Base-by-base conservation (phyloP, 2,888 invertebrate species). In the Lasioglossum vierecki region DNA sequence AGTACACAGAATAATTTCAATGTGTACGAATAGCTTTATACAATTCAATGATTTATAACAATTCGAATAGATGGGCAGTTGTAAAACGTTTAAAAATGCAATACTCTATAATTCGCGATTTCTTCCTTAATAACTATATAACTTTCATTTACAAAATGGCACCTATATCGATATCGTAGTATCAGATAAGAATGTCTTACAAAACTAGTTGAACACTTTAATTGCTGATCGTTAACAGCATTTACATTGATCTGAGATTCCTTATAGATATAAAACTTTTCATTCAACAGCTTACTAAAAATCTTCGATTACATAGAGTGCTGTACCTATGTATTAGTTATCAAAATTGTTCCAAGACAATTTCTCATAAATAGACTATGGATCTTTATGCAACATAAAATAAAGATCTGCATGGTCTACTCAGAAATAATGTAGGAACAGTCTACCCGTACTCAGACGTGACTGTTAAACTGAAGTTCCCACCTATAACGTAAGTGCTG, bases 381-480 rank as follows among this genome's bases (percentile, higher is more conserved):
- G 11, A 44, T 44, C 44, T 44, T 44, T 11, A 11, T 44, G 44
- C 44, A 44, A 44, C 11, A 44, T 44, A 44, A 44, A 11, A 11
- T 44, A 44, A 44, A 44, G 44, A 44, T 44, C 13, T 3, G 44
- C 44, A 44, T 11, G 11, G 44, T 44, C 44, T 44, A 13, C 63
- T 22, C 30, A 57, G 18, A 22, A 49, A 39, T 41, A 63, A 13
- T 72, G 22, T 9, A 22, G 80, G 83, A 86, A 82, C 18, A 30
- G 73, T 88, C 90, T 96, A 97, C 91, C 99, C 98, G 95, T 98
- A 99, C 95, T 99, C 99, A 0, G 99, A 99, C 91, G 98, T 98
- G 83, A 99, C 97, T 22, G 98, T 98, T 70, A 99, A 96, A 89
- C 98, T 98, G 92, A 99, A 97, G 93, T 97, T 97, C 9, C 97